Percentiles rank a stretch among this genome's conserved stretches.
phyloP scores from a whole-genome alignment of 2,888 invertebrate species.

The Diloba caeruleocephala region DNA sequence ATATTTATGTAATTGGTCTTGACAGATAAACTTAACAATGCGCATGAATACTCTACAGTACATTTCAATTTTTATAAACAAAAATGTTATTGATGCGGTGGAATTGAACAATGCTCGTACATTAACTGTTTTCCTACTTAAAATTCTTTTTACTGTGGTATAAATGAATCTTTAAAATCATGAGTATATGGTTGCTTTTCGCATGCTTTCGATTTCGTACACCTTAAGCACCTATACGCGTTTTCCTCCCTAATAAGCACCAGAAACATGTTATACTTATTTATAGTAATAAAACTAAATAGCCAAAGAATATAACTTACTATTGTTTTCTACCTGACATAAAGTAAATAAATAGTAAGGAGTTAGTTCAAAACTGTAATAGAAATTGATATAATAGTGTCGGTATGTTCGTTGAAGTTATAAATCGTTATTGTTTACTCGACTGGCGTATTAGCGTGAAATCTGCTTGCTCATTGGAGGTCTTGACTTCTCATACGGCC shows the following conservation, averaged over 20 bases:
- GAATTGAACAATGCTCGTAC: conserved; percentile 3
- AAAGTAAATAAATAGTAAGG: conserved; percentile 25
- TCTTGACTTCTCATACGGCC: conserved; percentile 28
- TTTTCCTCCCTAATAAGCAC: conserved; percentile 34
- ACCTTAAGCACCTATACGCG: background rate
- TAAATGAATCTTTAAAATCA: background rate
- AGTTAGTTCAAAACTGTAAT: conserved; percentile 31
- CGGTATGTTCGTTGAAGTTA: conserved; percentile 38
- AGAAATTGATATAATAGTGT: conserved; percentile 39
- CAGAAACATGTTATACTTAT: conserved; percentile 23
- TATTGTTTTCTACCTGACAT: conserved; percentile 29
- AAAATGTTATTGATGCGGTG: background rate
- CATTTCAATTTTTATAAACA: background rate
- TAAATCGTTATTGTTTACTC: conserved; percentile 53
- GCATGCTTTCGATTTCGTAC: background rate
- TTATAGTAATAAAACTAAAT: conserved; percentile 43
- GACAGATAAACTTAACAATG: no score
- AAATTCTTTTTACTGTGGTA: background rate
- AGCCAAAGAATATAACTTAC: conserved; percentile 26
- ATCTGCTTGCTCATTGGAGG: conserved; percentile 56
- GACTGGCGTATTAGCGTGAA: conserved; percentile 71
- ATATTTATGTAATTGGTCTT: no score
- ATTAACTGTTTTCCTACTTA: background rate
- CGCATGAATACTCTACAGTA: no score
- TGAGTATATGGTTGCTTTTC: background rate